Base-by-base conservation (phyloP, 2,113 vertebrate species). In the Chroicocephalus ridibundus region DNA sequence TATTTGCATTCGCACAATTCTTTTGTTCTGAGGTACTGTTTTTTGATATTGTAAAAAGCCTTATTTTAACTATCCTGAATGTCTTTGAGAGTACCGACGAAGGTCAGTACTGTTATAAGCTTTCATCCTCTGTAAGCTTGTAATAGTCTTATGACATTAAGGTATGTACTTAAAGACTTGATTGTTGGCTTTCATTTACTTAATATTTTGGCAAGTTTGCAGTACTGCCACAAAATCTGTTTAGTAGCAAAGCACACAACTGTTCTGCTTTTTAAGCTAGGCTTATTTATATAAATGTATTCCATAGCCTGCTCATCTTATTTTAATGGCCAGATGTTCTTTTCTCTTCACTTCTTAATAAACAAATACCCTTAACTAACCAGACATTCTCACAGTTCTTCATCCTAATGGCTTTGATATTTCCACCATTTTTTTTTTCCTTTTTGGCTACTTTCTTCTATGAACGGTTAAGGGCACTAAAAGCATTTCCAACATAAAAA, bases 301-400 rank as follows among this genome's bases (percentile, higher is more conserved):
- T 97, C 95, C 93, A 93, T 86, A 91, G 74, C 83, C 83, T 82
- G 89, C 74, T 95, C 94, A 64, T 95, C 95, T 95, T 94, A 89
- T 91, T 96, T 96, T 95, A 96, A 96, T 82, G 94, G 88, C 94
- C 96, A 97, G 97, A 97, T 96, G 95, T 96, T 96, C 96, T 91
- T 94, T 94, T 94, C 88, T 96, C 86, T 92, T 93, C 64, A 79
- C 74, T 92, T 94, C 86, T 91, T 94, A 95, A 95, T 91, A 96
- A 93, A 95, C 91, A 94, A 94, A 94, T 78, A 91, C 62, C 58
- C 83, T 91, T 88, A 94, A 94, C 91, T 72, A 95, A 91, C 83
- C 40, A 96, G 44, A 93, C 36, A 65, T 87, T 72, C 66, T 76
- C 77, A 38, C 42, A 92, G 58, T 71, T 93, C 80, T 70, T 91